Evolutionary conservation across 2,888 invertebrate genomes (phyloP), one percentile per base, ranked within the genome.

Genomic region (Marasmarcha lunaedactyla): DNA sequence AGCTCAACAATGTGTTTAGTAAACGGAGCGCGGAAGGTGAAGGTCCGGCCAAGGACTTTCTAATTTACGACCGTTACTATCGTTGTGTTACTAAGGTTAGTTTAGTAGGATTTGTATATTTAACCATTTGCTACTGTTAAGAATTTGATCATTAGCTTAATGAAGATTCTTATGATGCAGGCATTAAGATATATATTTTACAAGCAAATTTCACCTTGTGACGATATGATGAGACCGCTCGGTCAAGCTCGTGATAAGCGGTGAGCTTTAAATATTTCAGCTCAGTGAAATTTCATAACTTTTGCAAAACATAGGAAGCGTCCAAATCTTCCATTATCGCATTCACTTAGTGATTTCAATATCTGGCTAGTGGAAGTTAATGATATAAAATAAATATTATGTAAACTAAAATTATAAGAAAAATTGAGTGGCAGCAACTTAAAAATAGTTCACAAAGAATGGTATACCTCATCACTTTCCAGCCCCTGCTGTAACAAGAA

Each of bases 391-490:
- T 64, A 78, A 30, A 30, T 30, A 11, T 34, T 34, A 30, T 70
- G 66, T 70, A 62, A 79, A 78, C 74, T 74, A 74, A 78, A 79
- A 59, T 20, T 64, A 62, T 66, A 74, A 72, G 61, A 77, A 76
- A 20, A 74, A 78, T 72, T 62, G 67, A 79, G 79, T 83, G 78
- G 81, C 81, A 78, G 79, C 79, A 81, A 83, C 83, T 77, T 69
- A 81, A 83, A 78, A 78, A 69, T 72, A 81, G 77, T 77, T 79
- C 74, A 76, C 74, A 81, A 81, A 84, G 73, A 30, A 81, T 81
- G 81, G 78, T 86, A 85, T 90, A 93, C 92, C 92, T 93, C 92
- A 87, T 93, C 92, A 89, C 91, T 91, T 89, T 92, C 92, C 92
- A 92, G 91, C 91, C 91, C 92, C 91, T 92, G 91, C 92, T 93